Evolutionary conservation across 2,113 vertebrate genomes (phyloP).

Genomic region (Picathartes gymnocephalus): DNA sequence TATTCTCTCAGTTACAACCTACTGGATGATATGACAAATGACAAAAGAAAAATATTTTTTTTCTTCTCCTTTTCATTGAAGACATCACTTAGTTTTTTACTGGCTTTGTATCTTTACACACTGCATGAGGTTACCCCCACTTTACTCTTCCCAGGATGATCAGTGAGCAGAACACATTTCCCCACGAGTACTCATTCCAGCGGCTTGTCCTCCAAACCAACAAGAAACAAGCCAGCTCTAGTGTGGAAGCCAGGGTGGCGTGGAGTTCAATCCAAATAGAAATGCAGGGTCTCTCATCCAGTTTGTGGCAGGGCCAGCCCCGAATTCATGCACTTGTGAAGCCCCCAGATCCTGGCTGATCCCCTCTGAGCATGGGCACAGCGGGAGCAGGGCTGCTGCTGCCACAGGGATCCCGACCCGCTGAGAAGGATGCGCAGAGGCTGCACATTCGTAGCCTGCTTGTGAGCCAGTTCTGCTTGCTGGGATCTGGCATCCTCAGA

Average conservation of each 20-base stretch:
- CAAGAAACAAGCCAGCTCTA: neutral
- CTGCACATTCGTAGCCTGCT: neutral
- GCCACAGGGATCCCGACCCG: neutral
- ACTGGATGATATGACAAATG: neutral
- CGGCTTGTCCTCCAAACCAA: neutral
- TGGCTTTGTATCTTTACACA: neutral
- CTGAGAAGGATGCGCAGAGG: neutral
- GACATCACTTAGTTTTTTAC: accelerated
- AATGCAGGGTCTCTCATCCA: neutral
- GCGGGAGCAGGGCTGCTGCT: accelerated
- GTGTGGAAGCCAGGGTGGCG: neutral
- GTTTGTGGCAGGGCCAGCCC: neutral
- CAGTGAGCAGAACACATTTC: neutral
- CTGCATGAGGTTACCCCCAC: neutral
- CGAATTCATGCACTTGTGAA: neutral
- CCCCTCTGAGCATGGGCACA: neutral
- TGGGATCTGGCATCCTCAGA: neutral
- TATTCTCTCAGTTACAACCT: neutral
- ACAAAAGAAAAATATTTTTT: neutral
- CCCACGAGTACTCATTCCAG: neutral
- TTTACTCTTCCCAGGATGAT: neutral
- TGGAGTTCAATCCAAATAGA: neutral
- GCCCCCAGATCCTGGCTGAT: neutral
- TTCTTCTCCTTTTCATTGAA: neutral
- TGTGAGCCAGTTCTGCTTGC: neutral